Base-by-base conservation (phyloP, 1,140 invertebrate genomes). In the Dreissena polymorpha region DNA sequence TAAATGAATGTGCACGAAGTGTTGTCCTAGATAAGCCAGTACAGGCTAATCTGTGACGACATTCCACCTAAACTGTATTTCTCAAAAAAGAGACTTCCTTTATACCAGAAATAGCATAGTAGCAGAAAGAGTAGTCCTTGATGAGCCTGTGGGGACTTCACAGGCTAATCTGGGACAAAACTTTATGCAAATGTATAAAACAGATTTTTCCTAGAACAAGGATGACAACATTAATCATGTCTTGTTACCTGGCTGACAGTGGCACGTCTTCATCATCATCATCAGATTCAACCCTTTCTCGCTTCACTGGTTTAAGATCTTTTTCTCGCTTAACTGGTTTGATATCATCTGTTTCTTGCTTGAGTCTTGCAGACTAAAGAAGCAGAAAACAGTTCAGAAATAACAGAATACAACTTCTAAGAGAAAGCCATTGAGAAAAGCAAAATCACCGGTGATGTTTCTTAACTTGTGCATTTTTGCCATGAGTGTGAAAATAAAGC, bases 231-330 rank as follows among this genome's bases (percentile, higher is more conserved):
- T 2, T 39, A 8, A 51, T 51, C 14, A 79, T 29, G 49, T 27
- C 29, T 79, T 2, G 18, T 50, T 96, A 97, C 70, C 95, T 92
- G 69, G 94, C 93, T 85, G 94, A 94, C 86, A 97, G 89, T 78
- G 96, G 95, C 87, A 95, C 89, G 92, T 96, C 94, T 88, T 95
- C 94, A 81, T 96, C 94, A 88, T 95, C 94, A 81, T 95, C 94
- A 72, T 90, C 84, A 74, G 85, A 86, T 16, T 86, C 88, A 49
- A 87, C 86, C 67, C 81, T 81, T 7, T 73, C 82, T 51, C 86
- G 83, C 65, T 90, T 91, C 10, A 83, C 73, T 39, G 83, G 76
- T 57, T 74, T 67, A 8, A 18, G 1, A 3, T 74, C 79, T 49
- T 78, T 81, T 7, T 73, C 82, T 51, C 86, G 83, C 65, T 90